These are phyloP conservation scores for Dryomyza anilis DNA, from an alignment of 2,888 invertebrate species.

Conservation along the genomic window DNA sequence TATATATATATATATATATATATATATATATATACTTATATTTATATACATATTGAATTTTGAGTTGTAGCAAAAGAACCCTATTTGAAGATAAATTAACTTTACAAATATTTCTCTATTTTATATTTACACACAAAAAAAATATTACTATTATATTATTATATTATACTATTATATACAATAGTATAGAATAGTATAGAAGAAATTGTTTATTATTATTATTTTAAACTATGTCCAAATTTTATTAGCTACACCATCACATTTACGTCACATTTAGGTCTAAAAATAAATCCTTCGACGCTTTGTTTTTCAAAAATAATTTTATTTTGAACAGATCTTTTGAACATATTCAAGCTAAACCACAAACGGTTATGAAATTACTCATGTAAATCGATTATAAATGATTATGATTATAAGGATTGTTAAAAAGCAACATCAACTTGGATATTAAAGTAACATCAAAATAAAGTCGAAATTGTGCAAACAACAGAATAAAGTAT, in stretches of 20 bases:
- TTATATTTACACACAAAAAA: constrained; percentile 18
- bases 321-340: constrained; percentile 13
- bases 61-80: constrained; percentile 21
- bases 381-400: not conserved
- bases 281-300: constrained; percentile 9
- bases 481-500: too few species aligned
- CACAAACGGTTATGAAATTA: not conserved
- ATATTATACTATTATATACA: too few species aligned
- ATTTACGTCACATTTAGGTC: constrained; percentile 16
- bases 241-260: not conserved
- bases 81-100: constrained; percentile 26
- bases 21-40: too few species aligned
- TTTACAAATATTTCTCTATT: constrained; percentile 19
- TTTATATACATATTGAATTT: constrained; percentile 31
- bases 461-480: too few species aligned
- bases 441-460: too few species aligned
- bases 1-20: too few species aligned
- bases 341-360: constrained; percentile 23
- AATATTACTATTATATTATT: too few species aligned
- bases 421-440: not conserved
- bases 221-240: constrained; percentile 10
- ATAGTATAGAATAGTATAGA: not conserved
- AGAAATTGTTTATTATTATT: constrained; percentile 6
- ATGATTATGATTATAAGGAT: constrained; percentile 5
- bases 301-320: constrained; percentile 15